Base-by-base conservation (phyloP, 2,888 invertebrate genomes). In the Ennomos fuscantarius region DNA sequence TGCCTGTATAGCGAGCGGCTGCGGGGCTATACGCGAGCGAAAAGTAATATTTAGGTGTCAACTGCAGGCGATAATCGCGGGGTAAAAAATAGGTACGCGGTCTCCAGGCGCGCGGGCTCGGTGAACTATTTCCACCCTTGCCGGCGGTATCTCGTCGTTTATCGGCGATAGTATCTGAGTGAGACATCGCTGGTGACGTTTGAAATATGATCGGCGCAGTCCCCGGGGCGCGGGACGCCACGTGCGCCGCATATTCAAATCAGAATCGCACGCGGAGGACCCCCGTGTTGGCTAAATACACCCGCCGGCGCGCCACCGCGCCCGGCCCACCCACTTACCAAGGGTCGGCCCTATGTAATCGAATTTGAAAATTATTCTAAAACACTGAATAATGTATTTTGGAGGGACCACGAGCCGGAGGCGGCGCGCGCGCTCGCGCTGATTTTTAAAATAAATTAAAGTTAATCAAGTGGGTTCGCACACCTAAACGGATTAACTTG, bases 291-390 rank as follows among this genome's bases (percentile, higher is more conserved):
- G 93, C 90, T 92, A 93, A 93, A 93, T 92, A 93, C 89, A 84
- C 86, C 89, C 89, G 88, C 86, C 86, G 63, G 62, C 66, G 66
- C 56, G 59, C 56, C 60, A 80, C 82, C 71, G 75, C 73, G 82
- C 84, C 84, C 87, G 81, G 81, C 87, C 87, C 87, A 86, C 87
- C 87, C 87, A 86, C 92, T 92, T 88, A 89, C 90, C 81, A 82
- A 89, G 88, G 89, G 89, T 89, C 89, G 89, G 87, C 84, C 90
- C 91, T 92, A 92, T 92, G 92, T 92, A 92, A 92, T 92, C 92
- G 92, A 92, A 92, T 92, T 92, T 92, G 91, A 92, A 92, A 92
- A 92, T 92, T 92, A 92, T 92, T 92, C 92, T 92, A 92, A 92
- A 92, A 92, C 92, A 92, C 91, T 92, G 91, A 91, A 92, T 92